A percentile compares a stretch with the other conserved stretches of the same genome.
Conservation (phyloP, 2,113 vertebrate species). For the Engraulis encrasicolus region DNA sequence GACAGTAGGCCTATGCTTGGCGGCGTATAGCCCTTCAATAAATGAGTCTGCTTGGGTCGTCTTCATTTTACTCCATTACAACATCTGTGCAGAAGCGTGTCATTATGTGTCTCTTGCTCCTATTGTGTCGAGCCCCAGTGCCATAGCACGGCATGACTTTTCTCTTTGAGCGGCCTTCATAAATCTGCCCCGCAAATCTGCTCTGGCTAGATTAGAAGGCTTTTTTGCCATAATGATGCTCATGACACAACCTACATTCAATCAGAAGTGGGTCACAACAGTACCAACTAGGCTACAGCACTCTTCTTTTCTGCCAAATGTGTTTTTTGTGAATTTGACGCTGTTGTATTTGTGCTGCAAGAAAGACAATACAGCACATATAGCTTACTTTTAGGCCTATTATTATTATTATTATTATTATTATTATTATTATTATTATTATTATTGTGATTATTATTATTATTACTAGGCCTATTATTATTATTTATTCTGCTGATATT, state of each 20-base stretch:
- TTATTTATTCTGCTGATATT: too few relatives aligned
- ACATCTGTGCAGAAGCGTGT: constrained; percentile 76
- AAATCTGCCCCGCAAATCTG: constrained; percentile 35
- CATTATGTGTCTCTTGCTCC: constrained; percentile 77
- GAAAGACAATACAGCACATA: neutral
- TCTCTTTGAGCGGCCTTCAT: constrained; percentile 43
- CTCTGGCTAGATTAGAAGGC: neutral
- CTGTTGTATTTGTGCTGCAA: too few relatives aligned
- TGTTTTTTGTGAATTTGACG: too few relatives aligned
- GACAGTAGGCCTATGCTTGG: neutral
- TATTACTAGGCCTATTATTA: too few relatives aligned
- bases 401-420: constrained; percentile 36
- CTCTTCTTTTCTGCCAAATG: too few relatives aligned
- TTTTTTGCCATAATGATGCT: constrained; percentile 9
- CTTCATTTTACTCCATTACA: constrained; percentile 72
- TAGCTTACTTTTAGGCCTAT: neutral
- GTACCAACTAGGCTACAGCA: neutral
- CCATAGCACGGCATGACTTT: constrained; percentile 42
- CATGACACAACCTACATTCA: neutral
- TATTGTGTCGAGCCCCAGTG: constrained; percentile 58
- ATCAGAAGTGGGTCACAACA: constrained; percentile 4
- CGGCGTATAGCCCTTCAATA: neutral
- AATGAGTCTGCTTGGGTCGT: neutral
- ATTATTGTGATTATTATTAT: neutral
- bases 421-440: constrained; percentile 36